Conservation (phyloP, 2,888 invertebrate species). For the Tenthredo notha region DNA sequence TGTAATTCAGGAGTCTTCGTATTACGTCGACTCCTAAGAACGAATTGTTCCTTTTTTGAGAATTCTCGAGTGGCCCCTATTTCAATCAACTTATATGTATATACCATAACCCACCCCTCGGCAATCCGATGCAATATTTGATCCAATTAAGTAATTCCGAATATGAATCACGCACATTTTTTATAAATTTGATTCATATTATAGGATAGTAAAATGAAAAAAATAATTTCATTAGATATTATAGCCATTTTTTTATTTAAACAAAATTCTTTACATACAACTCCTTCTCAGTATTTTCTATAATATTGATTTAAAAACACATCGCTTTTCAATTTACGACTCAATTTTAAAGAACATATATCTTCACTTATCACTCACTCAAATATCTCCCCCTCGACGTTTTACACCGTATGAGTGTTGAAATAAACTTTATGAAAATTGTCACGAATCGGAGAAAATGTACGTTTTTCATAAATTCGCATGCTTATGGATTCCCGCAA, state of each 20-base stretch:
- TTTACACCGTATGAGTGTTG: neutral
- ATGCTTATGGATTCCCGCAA: neutral
- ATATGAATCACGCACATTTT: neutral
- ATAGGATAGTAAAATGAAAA: neutral
- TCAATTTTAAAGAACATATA: slow-evolving; percentile 10
- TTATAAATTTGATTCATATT: neutral
- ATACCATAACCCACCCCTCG: neutral
- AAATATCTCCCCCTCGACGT: neutral
- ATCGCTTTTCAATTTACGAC: neutral
- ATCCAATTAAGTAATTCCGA: slow-evolving; percentile 31
- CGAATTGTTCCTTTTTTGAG: slow-evolving; percentile 30
- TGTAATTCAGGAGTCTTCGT: slow-evolving; percentile 35
- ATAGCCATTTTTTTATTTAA: neutral
- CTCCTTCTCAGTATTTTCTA: neutral
- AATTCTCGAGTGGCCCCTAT: slow-evolving; percentile 41
- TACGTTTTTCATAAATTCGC: neutral
- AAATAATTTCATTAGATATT: neutral
- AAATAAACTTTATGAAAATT: neutral
- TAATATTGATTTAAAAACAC: neutral
- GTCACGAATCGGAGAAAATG: neutral
- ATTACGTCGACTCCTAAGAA: slow-evolving; percentile 7
- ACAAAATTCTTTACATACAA: neutral
- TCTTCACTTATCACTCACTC: slow-evolving; percentile 21
- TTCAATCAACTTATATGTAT: slow-evolving; percentile 42
- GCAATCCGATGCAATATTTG: neutral